Evolutionary conservation across 2,888 invertebrate genomes (phyloP).

Genomic region (Drosophila atripex): DNA sequence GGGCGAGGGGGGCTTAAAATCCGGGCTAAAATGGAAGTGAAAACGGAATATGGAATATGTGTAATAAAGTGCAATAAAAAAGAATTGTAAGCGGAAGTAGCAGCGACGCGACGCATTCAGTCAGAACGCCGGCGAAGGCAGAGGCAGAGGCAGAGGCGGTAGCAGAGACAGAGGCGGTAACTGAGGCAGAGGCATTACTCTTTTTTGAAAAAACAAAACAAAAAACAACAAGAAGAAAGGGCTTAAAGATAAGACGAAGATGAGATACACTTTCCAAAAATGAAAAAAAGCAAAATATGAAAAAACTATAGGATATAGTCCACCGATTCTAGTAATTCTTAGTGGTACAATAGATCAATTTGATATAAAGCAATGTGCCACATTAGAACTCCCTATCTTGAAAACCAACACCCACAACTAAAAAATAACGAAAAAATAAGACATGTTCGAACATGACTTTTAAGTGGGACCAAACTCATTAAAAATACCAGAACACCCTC

Average conservation of each 20-base stretch:
- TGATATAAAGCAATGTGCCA: too few species aligned
- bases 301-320: not conserved
- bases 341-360: too few species aligned
- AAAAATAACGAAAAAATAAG: not conserved
- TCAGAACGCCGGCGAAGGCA: constrained; percentile 65
- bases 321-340: too few species aligned
- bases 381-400: not conserved
- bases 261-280: not conserved
- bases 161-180: constrained; percentile 25
- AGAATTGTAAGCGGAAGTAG: constrained; percentile 71
- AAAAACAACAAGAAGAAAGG: not conserved
- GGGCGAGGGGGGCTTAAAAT: not conserved
- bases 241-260: not conserved
- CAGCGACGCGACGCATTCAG: constrained; percentile 74
- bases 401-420: not conserved
- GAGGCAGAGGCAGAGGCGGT: constrained; percentile 46
- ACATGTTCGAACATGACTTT: not conserved
- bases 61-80: constrained; percentile 66
- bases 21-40: constrained; percentile 56
- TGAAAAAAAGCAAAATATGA: not conserved
- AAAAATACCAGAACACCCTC: not conserved
- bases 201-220: too few species aligned
- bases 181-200: constrained; percentile 22
- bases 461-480: not conserved
- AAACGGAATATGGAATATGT: constrained; percentile 65